Percentiles rank a stretch among this genome's conserved stretches.
Conservation (phyloP, 2,113 vertebrate genomes). For the Columbina picui region DNA sequence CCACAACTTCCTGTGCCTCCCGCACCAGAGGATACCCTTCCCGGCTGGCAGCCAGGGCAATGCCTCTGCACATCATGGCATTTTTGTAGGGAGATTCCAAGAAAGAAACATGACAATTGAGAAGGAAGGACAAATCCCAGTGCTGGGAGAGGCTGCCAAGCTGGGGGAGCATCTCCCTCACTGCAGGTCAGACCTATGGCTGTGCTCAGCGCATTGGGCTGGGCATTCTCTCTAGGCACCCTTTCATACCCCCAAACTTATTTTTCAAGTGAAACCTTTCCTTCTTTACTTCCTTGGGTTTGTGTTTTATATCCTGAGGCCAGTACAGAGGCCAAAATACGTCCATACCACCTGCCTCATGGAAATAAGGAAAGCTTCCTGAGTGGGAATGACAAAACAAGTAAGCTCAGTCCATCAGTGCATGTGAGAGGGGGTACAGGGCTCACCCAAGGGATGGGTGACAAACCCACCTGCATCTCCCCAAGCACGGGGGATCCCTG, state of each 20-base stretch:
- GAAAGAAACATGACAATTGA: background rate
- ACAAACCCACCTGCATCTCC: fast-evolving
- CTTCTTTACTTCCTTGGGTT: background rate
- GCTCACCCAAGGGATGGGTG: fast-evolving
- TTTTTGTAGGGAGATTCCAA: background rate
- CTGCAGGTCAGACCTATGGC: background rate
- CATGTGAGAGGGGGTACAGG: fast-evolving
- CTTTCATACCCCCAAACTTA: background rate
- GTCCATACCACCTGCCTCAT: fast-evolving
- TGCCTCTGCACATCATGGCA: fast-evolving
- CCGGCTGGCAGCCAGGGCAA: background rate
- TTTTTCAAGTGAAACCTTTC: background rate
- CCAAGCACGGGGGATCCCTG: fast-evolving
- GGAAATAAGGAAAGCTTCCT: fast-evolving
- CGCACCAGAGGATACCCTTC: background rate
- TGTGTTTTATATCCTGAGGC: background rate
- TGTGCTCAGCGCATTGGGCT: background rate
- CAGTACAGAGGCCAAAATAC: background rate
- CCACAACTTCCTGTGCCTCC: background rate
- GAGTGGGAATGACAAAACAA: fast-evolving
- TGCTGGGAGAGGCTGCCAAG: background rate
- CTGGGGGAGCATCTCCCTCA: fast-evolving
- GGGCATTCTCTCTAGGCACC: fast-evolving
- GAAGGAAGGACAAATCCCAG: background rate
- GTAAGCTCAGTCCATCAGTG: fast-evolving